Conservation (phyloP, 2,113 vertebrate species). For the Perognathus longimembris region DNA sequence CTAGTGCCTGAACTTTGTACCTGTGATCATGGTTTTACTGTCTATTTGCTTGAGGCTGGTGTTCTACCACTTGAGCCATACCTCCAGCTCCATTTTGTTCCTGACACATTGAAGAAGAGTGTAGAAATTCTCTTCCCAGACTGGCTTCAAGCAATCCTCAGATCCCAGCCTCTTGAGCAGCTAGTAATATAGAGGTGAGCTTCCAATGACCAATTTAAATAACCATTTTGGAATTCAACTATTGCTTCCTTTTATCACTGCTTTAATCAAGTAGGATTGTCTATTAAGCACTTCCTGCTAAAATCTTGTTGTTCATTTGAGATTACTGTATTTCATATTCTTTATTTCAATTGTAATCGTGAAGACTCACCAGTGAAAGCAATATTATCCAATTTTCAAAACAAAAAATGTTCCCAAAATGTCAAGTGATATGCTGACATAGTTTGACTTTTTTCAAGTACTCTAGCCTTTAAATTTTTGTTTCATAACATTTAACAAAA, state of each 20-base stretch:
- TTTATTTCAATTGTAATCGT: neutral
- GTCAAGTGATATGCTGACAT: neutral
- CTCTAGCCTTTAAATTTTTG: neutral
- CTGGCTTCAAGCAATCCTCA: too few species aligned
- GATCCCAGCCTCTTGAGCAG: too few species aligned
- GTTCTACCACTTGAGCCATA: too few species aligned
- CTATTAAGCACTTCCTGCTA: neutral
- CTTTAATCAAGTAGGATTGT: neutral
- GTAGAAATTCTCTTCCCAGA: too few species aligned
- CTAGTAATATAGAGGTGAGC: too few species aligned
- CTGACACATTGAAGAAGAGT: too few species aligned
- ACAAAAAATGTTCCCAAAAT: neutral
- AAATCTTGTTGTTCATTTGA: neutral
- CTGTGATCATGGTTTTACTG: too few species aligned
- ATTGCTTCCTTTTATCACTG: neutral
- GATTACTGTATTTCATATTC: constrained; percentile 7
- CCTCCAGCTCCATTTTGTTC: too few species aligned
- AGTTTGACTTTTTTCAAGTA: neutral
- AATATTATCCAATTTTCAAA: neutral
- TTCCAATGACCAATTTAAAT: neutral
- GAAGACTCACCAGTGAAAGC: neutral
- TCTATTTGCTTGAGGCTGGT: too few species aligned
- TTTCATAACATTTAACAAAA: neutral
- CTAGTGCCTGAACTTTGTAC: too few species aligned
- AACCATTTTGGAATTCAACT: neutral